Base-by-base conservation (phyloP, 2,888 invertebrate genomes). In the Conistra vaccinii region DNA sequence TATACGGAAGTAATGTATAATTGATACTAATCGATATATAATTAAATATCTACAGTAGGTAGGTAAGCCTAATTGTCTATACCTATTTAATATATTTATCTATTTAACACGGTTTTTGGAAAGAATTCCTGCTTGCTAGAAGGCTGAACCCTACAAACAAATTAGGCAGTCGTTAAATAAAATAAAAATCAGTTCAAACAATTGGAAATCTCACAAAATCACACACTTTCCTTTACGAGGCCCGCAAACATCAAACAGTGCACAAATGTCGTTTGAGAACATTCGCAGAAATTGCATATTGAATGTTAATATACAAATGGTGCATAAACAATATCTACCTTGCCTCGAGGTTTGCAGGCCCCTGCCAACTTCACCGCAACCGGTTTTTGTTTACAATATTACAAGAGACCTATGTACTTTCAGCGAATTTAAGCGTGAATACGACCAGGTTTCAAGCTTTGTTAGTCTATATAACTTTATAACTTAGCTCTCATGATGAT, bases 261-360 rank as follows among this genome's bases (percentile, higher is more conserved):
- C 68, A 71, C 70, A 74, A 80, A 84, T 80, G 68, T 70, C 70
- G 81, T 75, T 84, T 82, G 53, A 55, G 68, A 80, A 61, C 53
- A 61, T 84, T 84, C 71, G 35, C 35, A 82, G 80, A 84, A 84
- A 82, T 82, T 82, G 84, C 71, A 80, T 84, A 84, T 84, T 80
- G 81, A 80, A 78, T 84, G 73, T 78, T 76, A 70, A 86, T 74
- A 81, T 86, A 69, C 66, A 84, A 81, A 81, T 69, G 45, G 71
- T 69, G 73, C 78, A 73, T 77, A 86, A 78, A 86, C 85, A 86
- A 85, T 84, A 75, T 48, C 61, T 84, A 71, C 42, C 58, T 67
- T 20, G 60, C 73, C 70, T 53, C 32, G 26, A 68, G 63, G 81
- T 77, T 77, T 73, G 74, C 69, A 51, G 62, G 35, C 26, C 7